Evolutionary conservation across 2,888 invertebrate genomes (phyloP), one percentile per base, ranked within the genome.

Genomic region (Oligia fasciuncula): DNA sequence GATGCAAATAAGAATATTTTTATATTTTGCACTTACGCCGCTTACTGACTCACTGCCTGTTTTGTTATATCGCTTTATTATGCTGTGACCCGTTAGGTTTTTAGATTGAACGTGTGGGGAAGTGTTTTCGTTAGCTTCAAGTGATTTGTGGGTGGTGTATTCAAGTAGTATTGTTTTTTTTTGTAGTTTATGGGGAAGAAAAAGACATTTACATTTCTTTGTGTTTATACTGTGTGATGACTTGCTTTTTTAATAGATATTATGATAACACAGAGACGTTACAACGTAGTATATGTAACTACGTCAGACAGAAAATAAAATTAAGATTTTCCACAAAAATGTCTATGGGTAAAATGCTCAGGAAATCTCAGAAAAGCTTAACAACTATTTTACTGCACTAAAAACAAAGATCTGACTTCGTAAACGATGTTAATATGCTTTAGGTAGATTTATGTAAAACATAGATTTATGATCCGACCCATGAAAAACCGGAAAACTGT

Each of bases 1-100:
- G 77, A 87, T 87, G 85, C 87, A 89, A 87, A 91, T 85, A 89
- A 72, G 74, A 77, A 87, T 80, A 84, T 84, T 84, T 86, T 89
- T 83, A 87, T 88, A 89, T 89, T 72, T 86, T 87, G 85, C 83
- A 85, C 79, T 84, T 80, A 81, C 84, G 29, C 81, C 73, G 66
- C 76, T 76, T 68, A 66, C 74, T 70, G 60, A 65, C 69, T 70
- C 85, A 77, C 77, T 75, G 77, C 62, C 74, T 83, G 83, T 81
- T 81, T 81, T 76, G 77, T 79, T 82, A 79, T 80, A 89, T 79
- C 49, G 70, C 69, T 89, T 79, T 89, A 83, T 87, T 89, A 89
- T 88, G 49, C 88, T 76, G 77, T 73, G 83, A 73, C 80, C 87
- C 72, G 85, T 79, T 77, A 85, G 67, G 65, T 63, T 83, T 79